Evolutionary conservation across 2,113 vertebrate genomes (phyloP).

Genomic region (Opisthocomus hoazin): DNA sequence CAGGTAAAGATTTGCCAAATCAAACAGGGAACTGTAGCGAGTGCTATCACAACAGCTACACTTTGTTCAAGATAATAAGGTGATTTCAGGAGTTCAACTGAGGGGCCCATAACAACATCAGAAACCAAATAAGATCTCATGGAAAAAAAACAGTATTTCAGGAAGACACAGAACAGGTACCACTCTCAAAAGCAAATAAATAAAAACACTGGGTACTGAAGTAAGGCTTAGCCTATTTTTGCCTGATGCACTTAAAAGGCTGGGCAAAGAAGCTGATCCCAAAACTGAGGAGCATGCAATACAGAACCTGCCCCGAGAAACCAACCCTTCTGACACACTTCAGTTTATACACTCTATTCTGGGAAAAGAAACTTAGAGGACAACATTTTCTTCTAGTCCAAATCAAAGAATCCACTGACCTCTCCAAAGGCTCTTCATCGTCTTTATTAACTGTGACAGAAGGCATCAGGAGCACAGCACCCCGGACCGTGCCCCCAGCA

Average conservation of each 20-base stretch:
- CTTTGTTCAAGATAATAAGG: not conserved
- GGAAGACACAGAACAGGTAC: not conserved
- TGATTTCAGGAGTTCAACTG: not conserved
- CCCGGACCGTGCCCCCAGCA: fast-evolving
- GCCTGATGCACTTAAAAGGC: not conserved
- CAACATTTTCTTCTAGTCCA: not conserved
- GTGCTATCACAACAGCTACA: not conserved
- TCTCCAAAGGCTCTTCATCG: not conserved
- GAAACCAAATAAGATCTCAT: not conserved
- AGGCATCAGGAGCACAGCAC: fast-evolving
- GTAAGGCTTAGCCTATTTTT: not conserved
- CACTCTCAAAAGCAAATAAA: not conserved
- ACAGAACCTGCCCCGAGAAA: not conserved
- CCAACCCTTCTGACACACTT: not conserved
- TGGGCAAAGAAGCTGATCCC: not conserved
- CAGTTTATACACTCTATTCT: not conserved
- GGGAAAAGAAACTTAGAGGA: not conserved
- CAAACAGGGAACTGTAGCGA: not conserved
- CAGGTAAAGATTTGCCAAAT: not conserved
- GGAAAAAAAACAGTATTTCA: not conserved
- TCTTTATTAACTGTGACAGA: not conserved
- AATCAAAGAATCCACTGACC: not conserved
- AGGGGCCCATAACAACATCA: not conserved
- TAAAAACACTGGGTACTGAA: not conserved
- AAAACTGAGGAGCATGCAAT: not conserved